Evolutionary conservation across 1,140 invertebrate species (phyloP), one percentile per base, ranked within the genome.

Genomic region (Diachasmimorpha longicaudata): DNA sequence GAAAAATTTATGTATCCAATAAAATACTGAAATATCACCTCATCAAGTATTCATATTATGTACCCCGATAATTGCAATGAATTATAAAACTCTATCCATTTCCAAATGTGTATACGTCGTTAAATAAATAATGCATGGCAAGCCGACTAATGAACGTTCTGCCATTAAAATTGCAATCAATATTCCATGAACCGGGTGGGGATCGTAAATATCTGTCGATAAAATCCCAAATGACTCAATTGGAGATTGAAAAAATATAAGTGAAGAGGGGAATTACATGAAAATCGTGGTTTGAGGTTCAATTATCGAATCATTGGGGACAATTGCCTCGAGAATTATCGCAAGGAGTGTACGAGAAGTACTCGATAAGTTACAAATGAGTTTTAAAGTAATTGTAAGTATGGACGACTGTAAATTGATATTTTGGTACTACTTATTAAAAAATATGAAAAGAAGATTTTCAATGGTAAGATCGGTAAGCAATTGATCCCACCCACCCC

Each of bases 161-260:
- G 39, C 58, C 16, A 73, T 73, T 73, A 73, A 73, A 73, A 73
- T 73, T 73, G 52, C 67, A 73, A 73, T 73, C 58, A 73, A 73
- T 73, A 73, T 73, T 67, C 72, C 37, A 66, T 55, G 48, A 13
- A 55, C 48, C 16, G 72, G 25, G 63, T 73, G 39, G 72, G 21
- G 63, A 14, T 73, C 36, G 36, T 69, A 42, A 42, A 42, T 69
- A 69, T n/a, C 36, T 69, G 39, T 42, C 67, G 10, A 69, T 42
- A 42, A n/a, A 55, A 55, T 55, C 4, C 48, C 48, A 55, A 55
- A 55, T 55, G n/a, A 19, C 48, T 55, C 48, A 55, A 55, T 55
- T 55, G 5, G 14, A 8, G 14, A 55, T 1, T 55, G 5, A 55
- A 55, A 48, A 48, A 55, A 55, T 55, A 19, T 4, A 55, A 16